phyloP scores from a whole-genome alignment of 2,113 vertebrate species.

The Ophiodon elongatus region DNA sequence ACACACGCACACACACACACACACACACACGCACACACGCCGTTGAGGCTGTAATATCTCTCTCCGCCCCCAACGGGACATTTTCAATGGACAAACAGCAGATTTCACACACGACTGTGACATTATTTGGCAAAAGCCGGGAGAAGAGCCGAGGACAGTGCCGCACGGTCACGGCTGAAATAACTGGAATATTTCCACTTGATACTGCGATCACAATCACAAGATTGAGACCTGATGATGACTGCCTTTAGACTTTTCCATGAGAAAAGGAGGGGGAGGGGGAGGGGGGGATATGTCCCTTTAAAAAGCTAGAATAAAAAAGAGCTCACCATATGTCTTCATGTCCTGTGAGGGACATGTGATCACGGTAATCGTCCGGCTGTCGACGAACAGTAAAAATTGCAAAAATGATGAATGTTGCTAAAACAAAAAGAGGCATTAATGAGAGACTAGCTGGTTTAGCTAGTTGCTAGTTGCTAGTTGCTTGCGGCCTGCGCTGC shows the following conservation, averaged over 20 bases:
- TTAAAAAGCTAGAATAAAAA: background rate
- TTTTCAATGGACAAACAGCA: constrained; percentile 12
- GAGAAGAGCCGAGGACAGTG: constrained; percentile 39
- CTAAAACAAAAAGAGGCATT: background rate
- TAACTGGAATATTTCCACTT: constrained; percentile 48
- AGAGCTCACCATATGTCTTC: background rate
- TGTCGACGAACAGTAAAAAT: constrained; percentile 6
- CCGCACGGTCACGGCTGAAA: constrained; percentile 54
- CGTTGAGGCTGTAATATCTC: background rate
- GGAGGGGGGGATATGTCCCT: too few relatives aligned
- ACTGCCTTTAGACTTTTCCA: constrained; percentile 12
- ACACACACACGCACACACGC: too few relatives aligned
- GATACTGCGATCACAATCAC: constrained; percentile 46
- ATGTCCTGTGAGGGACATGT: constrained; percentile 3
- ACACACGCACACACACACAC: too few relatives aligned
- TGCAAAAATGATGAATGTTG: background rate
- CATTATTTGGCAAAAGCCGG: constrained; percentile 20
- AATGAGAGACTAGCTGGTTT: background rate
- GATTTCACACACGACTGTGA: constrained; percentile 26
- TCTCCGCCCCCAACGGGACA: background rate
- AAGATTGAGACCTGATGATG: constrained; percentile 15
- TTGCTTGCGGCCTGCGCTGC: background rate
- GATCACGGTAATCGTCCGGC: background rate
- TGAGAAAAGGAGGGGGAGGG: too few relatives aligned
- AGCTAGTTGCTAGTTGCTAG: constrained; percentile 1